Evolutionary conservation across 2,797 vertebrate species (phyloP).

Genomic region (Bradypus variegatus): DNA sequence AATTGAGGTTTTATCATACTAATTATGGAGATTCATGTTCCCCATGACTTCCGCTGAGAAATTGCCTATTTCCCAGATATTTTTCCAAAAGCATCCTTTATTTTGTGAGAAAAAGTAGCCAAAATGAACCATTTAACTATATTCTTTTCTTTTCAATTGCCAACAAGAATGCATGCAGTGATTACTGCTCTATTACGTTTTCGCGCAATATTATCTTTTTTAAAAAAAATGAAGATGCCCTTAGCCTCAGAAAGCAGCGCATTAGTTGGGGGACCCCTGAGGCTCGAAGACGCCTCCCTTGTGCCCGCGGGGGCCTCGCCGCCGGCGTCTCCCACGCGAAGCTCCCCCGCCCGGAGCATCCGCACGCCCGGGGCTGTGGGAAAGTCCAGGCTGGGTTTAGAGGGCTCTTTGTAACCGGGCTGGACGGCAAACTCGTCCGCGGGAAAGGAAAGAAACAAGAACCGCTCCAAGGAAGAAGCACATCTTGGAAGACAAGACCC

Average conservation of each 20-base stretch:
- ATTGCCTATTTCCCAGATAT: slow-evolving; percentile 22
- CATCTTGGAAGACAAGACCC: background rate
- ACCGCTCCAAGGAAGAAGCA: slow-evolving; percentile 51
- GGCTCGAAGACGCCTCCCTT: background rate
- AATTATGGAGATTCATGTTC: background rate
- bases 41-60: background rate
- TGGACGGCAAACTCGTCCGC: slow-evolving; percentile 37
- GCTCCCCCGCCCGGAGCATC: background rate
- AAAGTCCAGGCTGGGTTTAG: slow-evolving; percentile 46
- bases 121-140: background rate
- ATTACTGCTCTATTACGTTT: background rate
- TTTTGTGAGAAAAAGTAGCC: background rate
- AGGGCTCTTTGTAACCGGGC: slow-evolving; percentile 54
- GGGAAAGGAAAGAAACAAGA: slow-evolving; percentile 21
- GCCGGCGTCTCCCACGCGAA: background rate
- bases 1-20: background rate
- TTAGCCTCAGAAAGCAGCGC: slow-evolving; percentile 29
- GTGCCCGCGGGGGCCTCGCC: background rate
- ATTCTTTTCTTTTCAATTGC: background rate
- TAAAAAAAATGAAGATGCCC: background rate
- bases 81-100: background rate
- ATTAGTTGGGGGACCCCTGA: background rate
- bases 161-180: too few species aligned
- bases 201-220: background rate
- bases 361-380: slow-evolving; percentile 60